These are phyloP conservation scores for Limnephilus rhombicus DNA, from an alignment of 2,888 invertebrate species.

Conservation along the genomic window DNA sequence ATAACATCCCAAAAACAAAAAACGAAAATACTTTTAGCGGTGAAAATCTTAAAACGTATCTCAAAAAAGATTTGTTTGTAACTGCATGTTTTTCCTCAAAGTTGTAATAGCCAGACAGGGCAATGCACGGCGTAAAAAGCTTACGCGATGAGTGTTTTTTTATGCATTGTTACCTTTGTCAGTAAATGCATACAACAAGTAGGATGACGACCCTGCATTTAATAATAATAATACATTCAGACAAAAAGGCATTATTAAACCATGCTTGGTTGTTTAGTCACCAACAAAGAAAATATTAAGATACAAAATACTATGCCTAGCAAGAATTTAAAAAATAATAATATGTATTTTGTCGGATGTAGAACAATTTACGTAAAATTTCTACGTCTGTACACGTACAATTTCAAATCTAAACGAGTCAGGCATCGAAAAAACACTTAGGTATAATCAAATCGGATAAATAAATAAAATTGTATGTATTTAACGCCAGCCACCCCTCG, in stretches of 20 bases:
- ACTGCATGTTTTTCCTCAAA: not conserved
- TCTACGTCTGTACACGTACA: too few relatives aligned
- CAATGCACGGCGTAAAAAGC: not conserved
- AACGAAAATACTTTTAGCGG: too few relatives aligned
- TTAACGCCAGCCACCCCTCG: not conserved
- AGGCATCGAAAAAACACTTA: too few relatives aligned
- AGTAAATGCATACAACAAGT: not conserved
- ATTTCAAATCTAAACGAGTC: too few relatives aligned
- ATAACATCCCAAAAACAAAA: too few relatives aligned
- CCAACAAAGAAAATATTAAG: not conserved
- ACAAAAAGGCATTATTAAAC: not conserved
- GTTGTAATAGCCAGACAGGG: not conserved
- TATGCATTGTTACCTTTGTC: slow-evolving; percentile 1
- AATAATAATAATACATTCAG: not conserved
- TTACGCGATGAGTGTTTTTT: not conserved
- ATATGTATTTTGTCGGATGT: not conserved
- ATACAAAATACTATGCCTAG: not conserved
- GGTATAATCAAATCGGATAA: too few relatives aligned
- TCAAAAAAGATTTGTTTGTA: not conserved
- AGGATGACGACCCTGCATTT: not conserved
- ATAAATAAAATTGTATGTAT: not conserved
- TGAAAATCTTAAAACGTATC: too few relatives aligned
- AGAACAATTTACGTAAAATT: not conserved
- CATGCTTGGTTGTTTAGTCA: not conserved
- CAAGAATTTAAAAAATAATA: not conserved